phyloP scores from a whole-genome alignment of 2,113 vertebrate genomes.

The Thermophis baileyi region DNA sequence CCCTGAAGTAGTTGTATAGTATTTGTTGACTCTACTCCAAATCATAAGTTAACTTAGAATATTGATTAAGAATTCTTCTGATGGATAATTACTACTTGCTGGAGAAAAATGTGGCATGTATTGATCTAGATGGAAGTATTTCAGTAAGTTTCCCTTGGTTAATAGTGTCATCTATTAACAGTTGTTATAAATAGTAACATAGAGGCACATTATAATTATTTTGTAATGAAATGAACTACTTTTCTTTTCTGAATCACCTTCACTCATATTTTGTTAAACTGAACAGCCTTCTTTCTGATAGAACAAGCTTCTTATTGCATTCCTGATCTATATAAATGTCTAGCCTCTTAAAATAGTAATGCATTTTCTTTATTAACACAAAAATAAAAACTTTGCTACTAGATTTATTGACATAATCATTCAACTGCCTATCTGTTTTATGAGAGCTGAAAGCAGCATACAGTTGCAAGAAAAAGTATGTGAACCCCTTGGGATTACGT shows the following conservation, averaged over 20 bases:
- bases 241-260: conserved; percentile 52
- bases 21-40: conserved; percentile 61
- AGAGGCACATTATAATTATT: conserved; percentile 87
- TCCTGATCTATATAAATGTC: conserved; percentile 15
- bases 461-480: too few relatives aligned
- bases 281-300: conserved; percentile 59
- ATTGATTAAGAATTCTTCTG: conserved; percentile 93
- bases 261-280: conserved; percentile 65
- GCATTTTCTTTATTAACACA: neutral
- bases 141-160: conserved; percentile 89
- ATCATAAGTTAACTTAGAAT: conserved; percentile 77
- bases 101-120: conserved; percentile 74
- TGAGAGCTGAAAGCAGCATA: neutral
- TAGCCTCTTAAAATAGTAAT: neutral
- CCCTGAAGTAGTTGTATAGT: conserved; percentile 61
- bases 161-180: conserved; percentile 84
- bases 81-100: conserved; percentile 94
- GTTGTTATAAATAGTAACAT: conserved; percentile 87
- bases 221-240: conserved; percentile 85
- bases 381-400: neutral
- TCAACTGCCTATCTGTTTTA: neutral
- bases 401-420: neutral
- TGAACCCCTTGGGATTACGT: too few relatives aligned
- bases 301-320: conserved; percentile 15
- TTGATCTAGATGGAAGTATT: conserved; percentile 84